Base-by-base conservation (phyloP, 2,113 vertebrate species). In the Falcunculus frontatus region DNA sequence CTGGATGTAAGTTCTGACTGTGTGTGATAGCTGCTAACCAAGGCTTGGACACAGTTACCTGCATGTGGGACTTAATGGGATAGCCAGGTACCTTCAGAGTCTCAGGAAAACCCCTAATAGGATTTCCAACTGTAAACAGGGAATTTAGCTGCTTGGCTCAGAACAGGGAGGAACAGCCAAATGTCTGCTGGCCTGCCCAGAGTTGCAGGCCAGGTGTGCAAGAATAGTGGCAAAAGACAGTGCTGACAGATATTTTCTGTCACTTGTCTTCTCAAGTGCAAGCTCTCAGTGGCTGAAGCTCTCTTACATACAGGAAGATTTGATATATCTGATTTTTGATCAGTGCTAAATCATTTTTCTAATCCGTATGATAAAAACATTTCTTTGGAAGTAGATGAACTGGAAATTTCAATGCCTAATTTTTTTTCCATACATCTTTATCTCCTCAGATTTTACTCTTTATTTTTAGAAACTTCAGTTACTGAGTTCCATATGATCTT, bases 1-100 rank as follows among this genome's bases (percentile, higher is more conserved):
- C 92, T 98, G 37, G 98, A 98, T 91, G 98, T 98, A 96, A 98
- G 98, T 98, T 94, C 78, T 92, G 49, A 18, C 70, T 70, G 11
- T 19, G 60, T 41, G 52, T 16, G 27, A 15, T 7, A 42, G 18
- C 15, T 70, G 17, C 57, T 42, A n/a, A 29, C n/a, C 50, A 33
- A 42, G 64, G 32, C 41, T 56, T 64, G 62, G 46, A 55, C 78
- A 22, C 13, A 16, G 35, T 70, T 63, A 33, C 8, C 23, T 64
- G 53, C 19, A 2, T 35, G 7, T 73, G 17, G 13, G 33, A 27
- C 49, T 23, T 60, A 6, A 32, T 39, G 59, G 22, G 39, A 67
- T 29, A 49, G 79, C 37, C n/a, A 30, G 39, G 19, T 46, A 30
- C 11, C 60, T 92, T 70, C 11, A 22, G 46, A 63, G 11, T 32